Base-by-base conservation (phyloP, 2,113 vertebrate genomes). In the Eupsittula cactorum region DNA sequence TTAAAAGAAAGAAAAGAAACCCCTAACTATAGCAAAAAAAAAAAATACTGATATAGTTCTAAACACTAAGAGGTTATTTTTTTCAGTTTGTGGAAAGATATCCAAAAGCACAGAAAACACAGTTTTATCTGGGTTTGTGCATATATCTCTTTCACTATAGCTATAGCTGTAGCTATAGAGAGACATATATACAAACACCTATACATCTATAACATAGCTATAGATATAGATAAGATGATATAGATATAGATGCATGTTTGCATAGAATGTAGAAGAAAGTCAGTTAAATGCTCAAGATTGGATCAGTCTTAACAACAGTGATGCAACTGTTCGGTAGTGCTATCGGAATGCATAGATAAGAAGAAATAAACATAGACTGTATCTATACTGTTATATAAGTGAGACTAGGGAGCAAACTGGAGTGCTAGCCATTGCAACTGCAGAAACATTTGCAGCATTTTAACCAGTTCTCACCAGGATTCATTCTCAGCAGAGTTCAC, bases 391-490 rank as follows among this genome's bases (percentile, higher is more conserved):
- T 13, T 70, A 91, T 84, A 84, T 68, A 86, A 91, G 89, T 53
- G 28, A 81, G n/a, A 71, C 42, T 12, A 37, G 27, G 44, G 37
- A 93, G n/a, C 11, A 83, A 88, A 63, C 9, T 70, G 46, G 11
- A 90, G 59, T 1, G 0, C 7, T 13, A 76, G 49, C 10, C 39
- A 41, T 37, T 0, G 0, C 2, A 8, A 65, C 18, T 41, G 50
- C 19, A 49, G 74, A 59, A 94, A 12, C 0, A 0, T 82, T 53
- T 55, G n/a, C 37, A 69, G 70, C 52, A 90, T 79, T 80, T 47
- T 59, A 70, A 81, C 16, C 37, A 88, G 35, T 13, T 62, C 59
- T 69, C 13, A 3, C 29, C 11, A 85, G 29, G 16, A 52, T 11
- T 28, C 59, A 85, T 6, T 16, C 33, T 16, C 50, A 86, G 59